These are phyloP conservation scores for Danio choprae DNA, from an alignment of 2,797 vertebrate species.

Conservation along the genomic window DNA sequence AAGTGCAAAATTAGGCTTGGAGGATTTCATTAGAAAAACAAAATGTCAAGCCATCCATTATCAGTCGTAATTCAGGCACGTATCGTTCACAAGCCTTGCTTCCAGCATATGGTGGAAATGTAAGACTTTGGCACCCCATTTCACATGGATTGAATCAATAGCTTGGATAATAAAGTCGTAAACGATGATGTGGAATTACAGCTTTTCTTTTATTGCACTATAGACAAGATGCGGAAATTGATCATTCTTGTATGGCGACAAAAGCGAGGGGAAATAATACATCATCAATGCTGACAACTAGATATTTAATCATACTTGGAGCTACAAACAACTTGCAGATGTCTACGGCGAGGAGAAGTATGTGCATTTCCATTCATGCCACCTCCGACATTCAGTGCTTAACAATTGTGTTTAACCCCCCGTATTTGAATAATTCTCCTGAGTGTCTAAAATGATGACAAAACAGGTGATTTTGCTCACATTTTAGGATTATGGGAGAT, in stretches of 20 bases:
- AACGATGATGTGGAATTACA: constrained; percentile 41
- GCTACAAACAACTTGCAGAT: constrained; percentile 1
- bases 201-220: constrained; percentile 16
- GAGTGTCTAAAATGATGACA: too few species aligned
- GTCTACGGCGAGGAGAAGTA: background rate
- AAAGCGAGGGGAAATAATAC: constrained; percentile 7
- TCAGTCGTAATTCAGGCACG: constrained; percentile 30
- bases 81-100: constrained; percentile 10
- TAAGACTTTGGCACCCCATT: constrained; percentile 34
- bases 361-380: background rate
- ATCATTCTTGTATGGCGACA: constrained; percentile 2
- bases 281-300: constrained; percentile 12
- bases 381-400: background rate
- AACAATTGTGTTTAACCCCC: too few species aligned
- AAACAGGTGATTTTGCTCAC: too few species aligned
- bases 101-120: constrained; percentile 31
- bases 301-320: constrained; percentile 18
- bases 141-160: constrained; percentile 40
- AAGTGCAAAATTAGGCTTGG: constrained; percentile 44
- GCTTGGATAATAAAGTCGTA: constrained; percentile 45
- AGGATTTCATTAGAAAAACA: constrained; percentile 50
- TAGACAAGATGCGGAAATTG: constrained; percentile 14
- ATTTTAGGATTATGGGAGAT: too few species aligned
- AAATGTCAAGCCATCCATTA: constrained; percentile 51
- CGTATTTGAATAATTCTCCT: too few species aligned